Conservation (phyloP, 2,888 invertebrate species). For the Pheosia gnoma region DNA sequence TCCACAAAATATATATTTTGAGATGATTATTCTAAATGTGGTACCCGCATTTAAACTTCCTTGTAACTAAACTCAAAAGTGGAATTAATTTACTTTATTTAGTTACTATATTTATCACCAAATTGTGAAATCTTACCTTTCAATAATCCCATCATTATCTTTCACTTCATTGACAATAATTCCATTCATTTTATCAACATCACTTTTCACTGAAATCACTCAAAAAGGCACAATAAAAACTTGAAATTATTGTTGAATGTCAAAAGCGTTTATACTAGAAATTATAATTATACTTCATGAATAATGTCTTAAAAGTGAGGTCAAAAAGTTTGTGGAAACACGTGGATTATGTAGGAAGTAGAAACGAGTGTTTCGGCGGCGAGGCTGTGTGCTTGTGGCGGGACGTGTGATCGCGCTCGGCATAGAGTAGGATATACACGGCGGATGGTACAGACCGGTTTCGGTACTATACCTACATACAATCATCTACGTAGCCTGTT, state of each 20-base stretch:
- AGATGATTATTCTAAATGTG: too few species aligned
- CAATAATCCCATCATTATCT: conserved; percentile 56
- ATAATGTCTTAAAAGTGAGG: conserved; percentile 15
- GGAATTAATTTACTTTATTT: too few species aligned
- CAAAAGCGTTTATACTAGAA: conserved; percentile 8
- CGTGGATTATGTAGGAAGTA: conserved; percentile 20
- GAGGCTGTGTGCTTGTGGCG: conserved; percentile 53
- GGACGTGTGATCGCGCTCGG: conserved; percentile 34
- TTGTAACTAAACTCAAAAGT: too few species aligned
- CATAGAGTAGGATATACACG: conserved; percentile 37
- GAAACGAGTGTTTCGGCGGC: conserved; percentile 36
- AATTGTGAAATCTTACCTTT: conserved; percentile 40
- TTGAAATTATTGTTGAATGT: conserved; percentile 23
- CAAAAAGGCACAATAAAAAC: conserved; percentile 34
- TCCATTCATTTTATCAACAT: conserved; percentile 54
- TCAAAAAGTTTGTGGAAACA: conserved; percentile 39
- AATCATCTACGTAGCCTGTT: not conserved
- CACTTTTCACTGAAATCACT: conserved; percentile 39
- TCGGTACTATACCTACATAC: not conserved
- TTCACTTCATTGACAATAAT: conserved; percentile 49
- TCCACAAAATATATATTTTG: too few species aligned
- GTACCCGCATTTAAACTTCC: too few species aligned
- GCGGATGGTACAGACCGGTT: conserved; percentile 17
- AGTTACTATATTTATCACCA: not conserved
- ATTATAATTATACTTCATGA: conserved; percentile 9